A percentile compares a stretch with the other conserved stretches of the same genome.
Evolutionary conservation across 2,888 invertebrate genomes (phyloP).

Genomic region (Augochlorella aurata): DNA sequence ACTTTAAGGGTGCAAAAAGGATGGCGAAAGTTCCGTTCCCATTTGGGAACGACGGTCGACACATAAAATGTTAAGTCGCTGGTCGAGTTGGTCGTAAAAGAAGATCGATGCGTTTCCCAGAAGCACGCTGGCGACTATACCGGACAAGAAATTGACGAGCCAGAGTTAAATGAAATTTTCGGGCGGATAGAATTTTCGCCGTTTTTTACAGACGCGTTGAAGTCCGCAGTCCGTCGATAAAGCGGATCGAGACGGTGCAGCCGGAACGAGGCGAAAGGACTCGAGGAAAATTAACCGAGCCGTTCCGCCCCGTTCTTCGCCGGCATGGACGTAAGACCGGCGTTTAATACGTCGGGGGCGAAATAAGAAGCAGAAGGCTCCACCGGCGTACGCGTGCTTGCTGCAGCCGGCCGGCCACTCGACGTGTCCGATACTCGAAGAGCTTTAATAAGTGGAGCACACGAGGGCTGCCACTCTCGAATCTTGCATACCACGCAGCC

Average conservation of each 20-base stretch:
- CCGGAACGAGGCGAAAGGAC: not conserved
- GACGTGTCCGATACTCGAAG: conserved; percentile 29
- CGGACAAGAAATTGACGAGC: not conserved
- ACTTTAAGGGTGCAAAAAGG: too few species aligned
- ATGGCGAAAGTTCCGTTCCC: too few species aligned
- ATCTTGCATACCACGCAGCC: conserved; percentile 5
- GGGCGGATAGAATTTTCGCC: not conserved
- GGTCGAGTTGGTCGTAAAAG: not conserved
- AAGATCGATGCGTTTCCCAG: too few species aligned
- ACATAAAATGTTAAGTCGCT: not conserved
- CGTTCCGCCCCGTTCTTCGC: not conserved
- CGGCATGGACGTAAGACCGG: not conserved
- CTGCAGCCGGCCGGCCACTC: conserved; percentile 25
- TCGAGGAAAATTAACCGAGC: not conserved
- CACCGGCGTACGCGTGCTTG: conserved; percentile 11
- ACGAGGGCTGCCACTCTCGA: conserved; percentile 22
- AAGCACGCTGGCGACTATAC: not conserved
- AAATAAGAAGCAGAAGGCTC: not conserved
- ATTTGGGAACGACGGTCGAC: too few species aligned
- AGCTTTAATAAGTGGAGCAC: conserved; percentile 54
- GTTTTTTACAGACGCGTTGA: not conserved
- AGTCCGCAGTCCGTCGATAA: not conserved
- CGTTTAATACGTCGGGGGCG: not conserved
- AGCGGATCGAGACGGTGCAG: not conserved
- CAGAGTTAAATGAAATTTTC: not conserved